Evolutionary conservation across 2,797 vertebrate genomes (phyloP), one percentile per base, ranked within the genome.

Genomic region (Paguma larvata): DNA sequence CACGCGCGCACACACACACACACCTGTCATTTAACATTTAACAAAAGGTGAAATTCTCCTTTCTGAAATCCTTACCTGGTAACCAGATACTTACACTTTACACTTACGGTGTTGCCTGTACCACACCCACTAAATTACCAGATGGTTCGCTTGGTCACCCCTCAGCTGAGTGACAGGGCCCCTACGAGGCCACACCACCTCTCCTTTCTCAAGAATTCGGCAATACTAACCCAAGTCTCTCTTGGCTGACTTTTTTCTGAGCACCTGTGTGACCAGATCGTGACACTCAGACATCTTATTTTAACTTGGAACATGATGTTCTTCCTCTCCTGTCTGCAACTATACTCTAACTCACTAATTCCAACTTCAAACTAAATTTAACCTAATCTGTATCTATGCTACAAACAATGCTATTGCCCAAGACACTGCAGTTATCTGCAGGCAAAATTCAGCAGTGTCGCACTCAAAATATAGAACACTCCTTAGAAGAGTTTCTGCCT

Each of bases 321-420:
- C 82, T 84, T 89, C 51, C 78, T 98, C 83, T 96, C 82, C 80
- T 95, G 89, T 93, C 94, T 96, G 94, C 87, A 97, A 95, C 92
- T 88, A 59, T 92, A 96, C 95, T 82, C 85, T 82, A 98, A 77
- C 75, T 96, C 89, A 92, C 85, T 79, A 48, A 96, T 97, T 97
- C 95, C 83, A 97, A 98, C 97, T 97, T 94, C 95, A 97, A 94
- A 95, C 96, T 97, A 97, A 97, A 97, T 97, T 97, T 97, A 97
- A 91, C 94, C 93, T 96, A 94, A 98, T 97, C 95, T 97, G 94
- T 85, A 97, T 97, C 89, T 95, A 80, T 97, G 95, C 90, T 93
- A 91, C 93, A 97, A 95, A 97, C 0, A 51, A 95, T 96, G 77
- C 92, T 59, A 72, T 96, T 97, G 86, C 96, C 97, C 94, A 97